These are phyloP conservation scores for Archocentrus centrarchus DNA, from an alignment of 2,113 vertebrate species.

Conservation along the genomic window DNA sequence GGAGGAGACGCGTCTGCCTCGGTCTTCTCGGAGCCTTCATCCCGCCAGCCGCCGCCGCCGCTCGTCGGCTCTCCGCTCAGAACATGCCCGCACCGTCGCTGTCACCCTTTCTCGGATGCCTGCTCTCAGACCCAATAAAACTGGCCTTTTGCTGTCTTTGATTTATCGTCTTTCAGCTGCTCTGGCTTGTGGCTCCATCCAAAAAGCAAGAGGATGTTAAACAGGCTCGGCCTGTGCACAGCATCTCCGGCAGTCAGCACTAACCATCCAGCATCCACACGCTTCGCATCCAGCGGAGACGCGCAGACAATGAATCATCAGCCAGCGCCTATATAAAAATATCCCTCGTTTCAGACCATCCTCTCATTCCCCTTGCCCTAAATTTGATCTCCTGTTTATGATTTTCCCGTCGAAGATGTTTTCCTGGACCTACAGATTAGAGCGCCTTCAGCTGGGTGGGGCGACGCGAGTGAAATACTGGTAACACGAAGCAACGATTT, in stretches of 20 bases:
- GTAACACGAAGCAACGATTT: background rate
- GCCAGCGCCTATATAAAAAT: background rate
- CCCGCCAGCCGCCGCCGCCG: constrained; percentile 49
- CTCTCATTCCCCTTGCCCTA: background rate
- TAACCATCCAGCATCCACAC: constrained; percentile 13
- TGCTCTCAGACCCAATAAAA: background rate
- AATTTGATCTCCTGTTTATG: constrained; percentile 8
- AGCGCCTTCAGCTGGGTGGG: constrained; percentile 61
- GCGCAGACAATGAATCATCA: background rate
- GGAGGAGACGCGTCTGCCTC: constrained; percentile 73
- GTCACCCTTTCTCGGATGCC: background rate
- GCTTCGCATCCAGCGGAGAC: background rate
- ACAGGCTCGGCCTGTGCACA: constrained; percentile 42
- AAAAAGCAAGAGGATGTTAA: background rate
- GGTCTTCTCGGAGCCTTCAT: constrained; percentile 79
- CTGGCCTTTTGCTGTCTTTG: constrained; percentile 1
- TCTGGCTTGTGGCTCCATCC: constrained; percentile 22
- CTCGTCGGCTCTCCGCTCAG: constrained; percentile 56
- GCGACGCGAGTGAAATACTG: constrained; percentile 15
- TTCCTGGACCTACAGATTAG: constrained; percentile 33
- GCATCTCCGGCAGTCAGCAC: constrained; percentile 33
- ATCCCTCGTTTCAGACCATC: background rate
- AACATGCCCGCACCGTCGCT: constrained; percentile 64
- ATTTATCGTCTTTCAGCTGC: background rate
- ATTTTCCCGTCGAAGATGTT: constrained; percentile 34